Evolutionary conservation across 2,113 vertebrate species (phyloP), one percentile per base, ranked within the genome.

Genomic region (Chamaetylas fuelleborni): DNA sequence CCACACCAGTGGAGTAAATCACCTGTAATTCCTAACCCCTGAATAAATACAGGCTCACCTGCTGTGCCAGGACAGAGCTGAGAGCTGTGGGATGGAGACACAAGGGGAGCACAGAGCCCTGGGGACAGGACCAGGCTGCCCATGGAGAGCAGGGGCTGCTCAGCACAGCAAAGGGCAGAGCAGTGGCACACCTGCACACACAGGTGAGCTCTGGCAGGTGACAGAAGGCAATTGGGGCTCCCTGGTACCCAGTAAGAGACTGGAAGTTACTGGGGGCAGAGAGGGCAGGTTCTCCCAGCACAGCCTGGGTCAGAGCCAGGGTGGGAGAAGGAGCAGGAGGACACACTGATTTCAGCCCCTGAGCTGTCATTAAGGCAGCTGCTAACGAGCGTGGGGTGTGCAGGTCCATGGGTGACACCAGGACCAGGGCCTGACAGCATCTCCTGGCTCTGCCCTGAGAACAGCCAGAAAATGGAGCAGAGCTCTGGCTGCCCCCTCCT

Each of bases 401-500:
- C 38, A 11, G 47, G 14, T 33, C 23, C 11, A 1, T 1, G 9
- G 38, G 29, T 9, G 5, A 31, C 7, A 6, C 19, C 6, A 3
- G 47, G 11, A 1, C 29, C 33, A 0, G 0, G 28, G 6, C 2
- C 97, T 8, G 31, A 20, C 23, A 18, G 70, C 10, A 2, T 2
- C 18, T 80, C 70, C 92, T 77, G 95, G 26, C 66, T 87, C 97
- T 72, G 64, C 43, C 94, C 97, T 94, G 96, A 77, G 87, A 97
- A 97, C 85, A 92, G 69, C 96, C 88, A 93, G 91, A 97, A 95
- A 92, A 94, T 87, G 96, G 93, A 95, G 95, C 97, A 97, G 98
- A 98, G 97, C 98, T 97, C 96, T 92, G 95, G 97, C 97, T 91
- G 14, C 58, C 47, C n/a, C 9, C 43, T 31, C 97, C 98, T 96